Percentiles rank a stretch among this genome's conserved stretches.
Conservation (phyloP, 2,113 vertebrate genomes). For the Etheostoma cragini region DNA sequence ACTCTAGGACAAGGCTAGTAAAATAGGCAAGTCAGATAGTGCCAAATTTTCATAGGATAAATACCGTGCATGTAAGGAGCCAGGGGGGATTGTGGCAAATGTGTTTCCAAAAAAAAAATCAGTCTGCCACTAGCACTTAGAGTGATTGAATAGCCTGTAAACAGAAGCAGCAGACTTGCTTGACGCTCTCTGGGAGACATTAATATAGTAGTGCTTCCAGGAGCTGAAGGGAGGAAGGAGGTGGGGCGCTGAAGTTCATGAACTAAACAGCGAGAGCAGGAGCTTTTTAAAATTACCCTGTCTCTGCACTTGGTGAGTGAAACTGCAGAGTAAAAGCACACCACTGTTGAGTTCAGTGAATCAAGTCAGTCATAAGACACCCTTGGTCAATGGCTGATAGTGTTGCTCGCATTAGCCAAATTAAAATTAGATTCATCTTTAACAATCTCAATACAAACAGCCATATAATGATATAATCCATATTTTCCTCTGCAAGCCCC, state of each 20-base stretch:
- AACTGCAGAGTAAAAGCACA: slow-evolving; percentile 79
- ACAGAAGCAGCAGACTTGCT: slow-evolving; percentile 70
- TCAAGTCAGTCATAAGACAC: slow-evolving; percentile 84
- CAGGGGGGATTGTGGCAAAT: slow-evolving; percentile 58
- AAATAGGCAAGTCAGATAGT: slow-evolving; percentile 62
- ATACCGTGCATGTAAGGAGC: slow-evolving; percentile 64
- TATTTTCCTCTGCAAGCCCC: slow-evolving; percentile 43
- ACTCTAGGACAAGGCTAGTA: slow-evolving; percentile 59
- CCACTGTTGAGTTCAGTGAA: slow-evolving; percentile 72
- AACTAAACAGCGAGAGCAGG: slow-evolving; percentile 54
- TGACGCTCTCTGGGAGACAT: slow-evolving; percentile 69
- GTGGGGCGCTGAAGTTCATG: slow-evolving; percentile 64
- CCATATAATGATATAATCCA: slow-evolving; percentile 70
- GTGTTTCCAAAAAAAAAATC: slow-evolving; percentile 74
- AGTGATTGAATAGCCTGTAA: slow-evolving; percentile 78
- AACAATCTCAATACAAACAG: slow-evolving; percentile 74
- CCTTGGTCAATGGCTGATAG: slow-evolving; percentile 74
- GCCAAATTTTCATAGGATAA: slow-evolving; percentile 75
- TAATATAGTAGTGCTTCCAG: slow-evolving; percentile 65
- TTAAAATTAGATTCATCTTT: slow-evolving; percentile 83
- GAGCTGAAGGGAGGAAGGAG: slow-evolving; percentile 53
- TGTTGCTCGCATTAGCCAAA: slow-evolving; percentile 81
- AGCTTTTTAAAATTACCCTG: slow-evolving; percentile 65
- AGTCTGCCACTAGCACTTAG: slow-evolving; percentile 68
- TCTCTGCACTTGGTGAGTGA: slow-evolving; percentile 51